Base-by-base conservation (phyloP, 1,140 invertebrate genomes). In the Battus philenor region DNA sequence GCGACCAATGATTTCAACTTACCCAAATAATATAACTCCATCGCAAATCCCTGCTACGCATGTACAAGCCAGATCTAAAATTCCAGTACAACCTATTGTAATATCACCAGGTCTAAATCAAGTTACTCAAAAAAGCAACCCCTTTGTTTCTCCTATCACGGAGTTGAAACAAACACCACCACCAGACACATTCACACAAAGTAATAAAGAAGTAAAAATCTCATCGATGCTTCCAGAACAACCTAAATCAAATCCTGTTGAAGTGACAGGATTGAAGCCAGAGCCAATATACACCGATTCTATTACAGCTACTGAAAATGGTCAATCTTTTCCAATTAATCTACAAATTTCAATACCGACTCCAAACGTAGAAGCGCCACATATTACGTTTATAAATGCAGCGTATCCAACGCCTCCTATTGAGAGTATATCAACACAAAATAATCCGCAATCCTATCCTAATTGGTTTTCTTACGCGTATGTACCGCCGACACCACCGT, bases 101-200 rank as follows among this genome's bases (percentile, higher is more conserved):
- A 41, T 41, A 41, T 41, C 38, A 29, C 38, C 38, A 9, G 38
- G 38, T 9, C 7, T 27, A 16, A 41, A 41, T 16, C 33, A 36
- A 36, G 7, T 11, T 10, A 41, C 24, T 12, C 38, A 41, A 29
- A 12, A 26, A 15, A 41, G 16, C 7, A 41, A 41, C 12, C 38
- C 38, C 5, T 41, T 41, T 5, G 15, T 27, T 26, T 22, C 36
- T 16, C 36, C 18, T 18, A 27, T 15, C 27, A 12, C 13, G 9
- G 20, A 39, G 4, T 39, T 15, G n/a, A 5, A 11, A 10, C 33
- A 36, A 20, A 9, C 33, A 18, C 9, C 33, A 20, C 16, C 33
- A 6, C 33, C 11, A 5, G 4, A 11, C 10, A 9, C 15, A 8
- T 26, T 29, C 12, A 13, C 38, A 27, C 24, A 41, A 29, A 22